phyloP scores from a whole-genome alignment of 2,797 vertebrate species.

The Vespertilio murinus region DNA sequence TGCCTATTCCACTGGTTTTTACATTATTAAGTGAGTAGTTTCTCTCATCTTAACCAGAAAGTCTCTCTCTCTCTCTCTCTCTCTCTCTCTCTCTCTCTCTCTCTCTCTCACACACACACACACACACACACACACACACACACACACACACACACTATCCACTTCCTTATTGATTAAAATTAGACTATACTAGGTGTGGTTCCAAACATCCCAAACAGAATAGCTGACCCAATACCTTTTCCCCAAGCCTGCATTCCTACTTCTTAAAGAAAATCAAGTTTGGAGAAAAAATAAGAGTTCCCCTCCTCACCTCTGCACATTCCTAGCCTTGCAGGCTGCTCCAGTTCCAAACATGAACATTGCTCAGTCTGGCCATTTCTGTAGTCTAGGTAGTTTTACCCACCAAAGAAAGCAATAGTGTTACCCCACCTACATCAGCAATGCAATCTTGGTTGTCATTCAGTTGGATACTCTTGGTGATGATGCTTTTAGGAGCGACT shows the following conservation, averaged over 20 bases:
- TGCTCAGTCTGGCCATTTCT: background rate
- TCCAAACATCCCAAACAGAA: background rate
- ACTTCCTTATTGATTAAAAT: background rate
- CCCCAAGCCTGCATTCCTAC: background rate
- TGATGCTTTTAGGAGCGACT: conserved; percentile 32
- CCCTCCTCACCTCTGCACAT: background rate
- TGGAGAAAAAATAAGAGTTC: background rate
- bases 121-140: background rate
- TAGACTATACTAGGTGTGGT: background rate
- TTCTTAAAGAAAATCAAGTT: conserved; percentile 7
- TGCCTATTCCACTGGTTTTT: background rate
- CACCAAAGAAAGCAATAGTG: background rate
- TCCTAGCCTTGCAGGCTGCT: background rate
- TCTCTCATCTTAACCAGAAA: conserved; percentile 5
- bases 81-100: background rate
- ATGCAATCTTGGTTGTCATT: background rate
- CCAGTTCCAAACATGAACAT: background rate
- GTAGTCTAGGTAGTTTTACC: background rate
- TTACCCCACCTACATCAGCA: background rate
- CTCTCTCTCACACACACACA: background rate
- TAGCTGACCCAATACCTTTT: background rate
- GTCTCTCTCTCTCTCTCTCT: background rate
- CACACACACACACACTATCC: background rate
- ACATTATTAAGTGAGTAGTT: background rate
- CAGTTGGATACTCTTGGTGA: background rate